Base-by-base conservation (phyloP, 2,888 invertebrate species). In the Stomorhina lunata region DNA sequence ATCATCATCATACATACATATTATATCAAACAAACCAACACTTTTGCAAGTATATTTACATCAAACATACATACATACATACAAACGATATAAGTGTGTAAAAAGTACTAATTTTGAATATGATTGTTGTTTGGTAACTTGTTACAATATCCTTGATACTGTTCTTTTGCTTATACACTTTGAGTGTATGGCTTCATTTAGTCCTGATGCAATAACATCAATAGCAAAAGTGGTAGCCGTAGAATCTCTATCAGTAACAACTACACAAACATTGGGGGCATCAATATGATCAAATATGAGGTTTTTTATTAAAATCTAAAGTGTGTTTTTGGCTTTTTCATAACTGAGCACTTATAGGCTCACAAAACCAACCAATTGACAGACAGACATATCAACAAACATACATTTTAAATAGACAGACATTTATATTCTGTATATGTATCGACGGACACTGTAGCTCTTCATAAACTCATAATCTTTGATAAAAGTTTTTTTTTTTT, bases 391-490 rank as follows among this genome's bases (percentile, higher is more conserved):
- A 15, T 43, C 32, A 27, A 45, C 32, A 55, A 10, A 53, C 55
- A 61, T n/a, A 25, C 45, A 53, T 4, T n/a, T 4, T 10, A 59
- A 53, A 59, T 32, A 43, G 45, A 17, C 37, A 45, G 40, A 12
- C 45, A 9, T 29, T 4, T 55, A 22, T 22, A 32, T 12, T 6
- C 7, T 53, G 6, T 9, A 48, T 15, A 32, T 9, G 20, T 59
- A 37, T 15, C 9, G 55, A 61, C 61, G 43, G 66, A 63, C 71
- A 79, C 57, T 59, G 50, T 69, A 73, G 43, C 75, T 63, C 72
- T 81, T 75, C 77, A 83, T 80, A 80, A 83, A 80, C 81, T 78
- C 82, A 80, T 75, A 75, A 76, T 82, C 71, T 82, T 75, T 66
- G 34, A 57, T 79, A 43, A 59, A 79, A 71, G 76, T 61, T 79